Evolutionary conservation across 2,888 invertebrate species (phyloP).

Genomic region (Drosophila meridiana): DNA sequence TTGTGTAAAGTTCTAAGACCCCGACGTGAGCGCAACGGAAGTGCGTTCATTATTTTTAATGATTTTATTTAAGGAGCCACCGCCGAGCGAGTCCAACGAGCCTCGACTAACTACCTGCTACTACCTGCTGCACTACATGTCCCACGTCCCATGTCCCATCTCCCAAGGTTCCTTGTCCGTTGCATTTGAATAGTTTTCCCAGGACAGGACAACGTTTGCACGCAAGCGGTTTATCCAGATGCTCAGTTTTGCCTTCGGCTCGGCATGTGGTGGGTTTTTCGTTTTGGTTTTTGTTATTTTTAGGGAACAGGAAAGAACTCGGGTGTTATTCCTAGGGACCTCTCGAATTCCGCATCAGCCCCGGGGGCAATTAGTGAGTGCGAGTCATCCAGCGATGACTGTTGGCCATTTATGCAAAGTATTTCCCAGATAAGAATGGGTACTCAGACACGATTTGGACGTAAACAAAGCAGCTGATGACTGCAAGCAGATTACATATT

Average conservation of each 20-base stretch:
- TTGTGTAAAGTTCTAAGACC: conserved; percentile 71
- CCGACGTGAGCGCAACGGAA: conserved; percentile 66
- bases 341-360: background rate
- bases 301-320: conserved; percentile 4
- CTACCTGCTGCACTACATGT: conserved; percentile 13
- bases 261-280: conserved; percentile 21
- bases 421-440: conserved; percentile 25
- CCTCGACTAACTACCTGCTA: conserved; percentile 26
- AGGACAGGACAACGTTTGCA: conserved; percentile 45
- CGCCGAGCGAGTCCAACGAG: conserved; percentile 17
- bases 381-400: conserved; percentile 18
- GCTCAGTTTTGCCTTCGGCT: conserved; percentile 18
- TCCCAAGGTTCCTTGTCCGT: conserved; percentile 11
- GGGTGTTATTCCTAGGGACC: background rate
- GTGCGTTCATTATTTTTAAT: conserved; percentile 80
- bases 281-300: background rate
- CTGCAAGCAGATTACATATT: conserved; percentile 46
- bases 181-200: conserved; percentile 54
- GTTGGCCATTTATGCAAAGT: conserved; percentile 38
- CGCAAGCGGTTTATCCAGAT: conserved; percentile 51
- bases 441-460: conserved; percentile 28
- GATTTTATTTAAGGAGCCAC: conserved; percentile 70
- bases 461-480: conserved; percentile 49
- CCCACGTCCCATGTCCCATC: background rate
- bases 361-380: conserved; percentile 23